Evolutionary conservation across 35 echinoderm and acorn worm species (phyloP).

Genomic region (Chiridota heheva): DNA sequence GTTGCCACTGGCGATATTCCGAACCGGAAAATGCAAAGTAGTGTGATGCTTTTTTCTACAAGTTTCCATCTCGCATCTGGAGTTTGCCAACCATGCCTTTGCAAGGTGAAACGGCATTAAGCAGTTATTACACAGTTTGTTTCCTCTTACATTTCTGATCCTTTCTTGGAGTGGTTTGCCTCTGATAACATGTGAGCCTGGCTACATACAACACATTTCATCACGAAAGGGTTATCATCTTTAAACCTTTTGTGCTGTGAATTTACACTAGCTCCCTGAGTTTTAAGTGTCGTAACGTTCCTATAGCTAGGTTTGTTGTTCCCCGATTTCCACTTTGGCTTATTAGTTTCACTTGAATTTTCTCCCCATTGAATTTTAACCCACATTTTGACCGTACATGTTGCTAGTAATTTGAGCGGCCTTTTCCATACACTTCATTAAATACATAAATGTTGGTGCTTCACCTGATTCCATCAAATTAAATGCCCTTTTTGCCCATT

Average conservation of each 20-base stretch:
- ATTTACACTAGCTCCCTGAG: constrained; percentile 6
- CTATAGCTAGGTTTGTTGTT: too few species aligned
- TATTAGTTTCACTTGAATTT: neutral
- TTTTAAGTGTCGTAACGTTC: neutral
- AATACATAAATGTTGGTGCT: constrained; percentile 12
- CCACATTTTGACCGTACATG: constrained; percentile 30
- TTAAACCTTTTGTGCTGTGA: too few species aligned
- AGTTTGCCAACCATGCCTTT: neutral
- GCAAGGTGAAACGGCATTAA: constrained; percentile 14
- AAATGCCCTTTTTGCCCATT: constrained; percentile 52
- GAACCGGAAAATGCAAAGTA: neutral
- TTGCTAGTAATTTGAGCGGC: constrained; percentile 19
- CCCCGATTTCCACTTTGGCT: neutral
- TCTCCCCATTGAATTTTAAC: neutral
- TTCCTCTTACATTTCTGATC: neutral
- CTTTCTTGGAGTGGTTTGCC: neutral
- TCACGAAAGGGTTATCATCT: neutral
- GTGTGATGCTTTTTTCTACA: neutral
- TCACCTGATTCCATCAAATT: neutral
- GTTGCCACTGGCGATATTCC: constrained; percentile 1
- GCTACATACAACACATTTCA: neutral
- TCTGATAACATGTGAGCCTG: neutral
- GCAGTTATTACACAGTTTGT: neutral
- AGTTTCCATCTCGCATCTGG: neutral
- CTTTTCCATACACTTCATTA: constrained; percentile 46